phyloP scores from a whole-genome alignment of 2,797 vertebrate species.

The Catostomus latipinnis region DNA sequence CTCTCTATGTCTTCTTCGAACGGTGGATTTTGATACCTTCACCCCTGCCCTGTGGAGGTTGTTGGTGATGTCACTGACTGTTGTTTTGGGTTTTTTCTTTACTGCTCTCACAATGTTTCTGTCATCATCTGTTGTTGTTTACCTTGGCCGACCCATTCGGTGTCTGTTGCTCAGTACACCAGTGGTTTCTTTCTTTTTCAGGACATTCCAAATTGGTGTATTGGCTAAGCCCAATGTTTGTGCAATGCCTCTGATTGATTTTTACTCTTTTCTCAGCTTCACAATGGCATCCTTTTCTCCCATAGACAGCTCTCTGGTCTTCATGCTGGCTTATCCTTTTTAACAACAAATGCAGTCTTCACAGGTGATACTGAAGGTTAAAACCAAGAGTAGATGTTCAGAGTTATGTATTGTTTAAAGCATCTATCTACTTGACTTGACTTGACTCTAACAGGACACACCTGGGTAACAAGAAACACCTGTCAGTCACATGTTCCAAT shows the following conservation, averaged over 20 bases:
- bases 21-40: too few species aligned
- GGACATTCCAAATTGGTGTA: neutral
- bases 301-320: neutral
- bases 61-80: too few species aligned
- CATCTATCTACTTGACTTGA: neutral
- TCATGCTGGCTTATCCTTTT: too few species aligned
- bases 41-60: neutral
- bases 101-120: too few species aligned
- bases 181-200: slow-evolving; percentile 1
- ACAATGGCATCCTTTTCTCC: neutral
- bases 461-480: neutral
- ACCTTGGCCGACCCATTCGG: too few species aligned
- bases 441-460: neutral
- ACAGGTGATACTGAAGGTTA: neutral
- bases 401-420: neutral
- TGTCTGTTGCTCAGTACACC: neutral
- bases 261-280: neutral
- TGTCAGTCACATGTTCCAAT: neutral
- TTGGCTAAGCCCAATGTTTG: slow-evolving; percentile 26
- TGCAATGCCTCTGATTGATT: too few species aligned
- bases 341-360: too few species aligned
- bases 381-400: neutral
- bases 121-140: too few species aligned
- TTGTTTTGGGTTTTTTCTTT: too few species aligned
- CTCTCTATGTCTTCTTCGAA: too few species aligned